A percentile compares a stretch with the other conserved stretches of the same genome.
Conservation (phyloP, 2,888 invertebrate species). For the Diarsia rubi region DNA sequence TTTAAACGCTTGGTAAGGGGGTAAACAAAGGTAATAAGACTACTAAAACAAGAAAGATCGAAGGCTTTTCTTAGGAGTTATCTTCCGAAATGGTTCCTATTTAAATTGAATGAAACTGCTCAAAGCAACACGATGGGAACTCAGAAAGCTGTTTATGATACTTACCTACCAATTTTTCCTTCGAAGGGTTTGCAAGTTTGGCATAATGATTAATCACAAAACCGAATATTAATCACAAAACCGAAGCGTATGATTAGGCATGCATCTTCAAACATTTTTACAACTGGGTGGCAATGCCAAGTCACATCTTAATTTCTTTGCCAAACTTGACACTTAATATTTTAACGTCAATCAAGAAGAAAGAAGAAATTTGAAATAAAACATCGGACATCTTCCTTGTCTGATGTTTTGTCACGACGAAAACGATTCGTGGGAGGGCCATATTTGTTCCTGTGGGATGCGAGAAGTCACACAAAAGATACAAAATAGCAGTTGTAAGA, state of each 20-base stretch:
- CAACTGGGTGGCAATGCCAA: constrained; percentile 37
- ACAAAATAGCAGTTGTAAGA: constrained; percentile 60
- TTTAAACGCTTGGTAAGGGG: background rate
- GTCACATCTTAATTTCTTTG: constrained; percentile 39
- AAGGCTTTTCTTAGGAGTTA: background rate
- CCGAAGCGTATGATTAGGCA: constrained; percentile 10
- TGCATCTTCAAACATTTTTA: constrained; percentile 26
- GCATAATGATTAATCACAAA: constrained; percentile 38
- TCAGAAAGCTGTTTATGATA: too few species aligned
- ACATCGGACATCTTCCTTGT: constrained; percentile 51
- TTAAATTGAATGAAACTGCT: background rate
- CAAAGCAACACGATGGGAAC: background rate
- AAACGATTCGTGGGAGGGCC: constrained; percentile 62
- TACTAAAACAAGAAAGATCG: background rate
- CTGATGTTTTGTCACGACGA: constrained; percentile 59
- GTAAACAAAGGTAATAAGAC: background rate
- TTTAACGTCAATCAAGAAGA: constrained; percentile 63
- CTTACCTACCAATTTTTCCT: too few species aligned
- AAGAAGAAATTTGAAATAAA: constrained; percentile 60
- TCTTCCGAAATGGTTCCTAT: background rate
- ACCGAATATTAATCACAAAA: constrained; percentile 35
- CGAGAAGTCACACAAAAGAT: constrained; percentile 59
- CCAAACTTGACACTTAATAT: constrained; percentile 54
- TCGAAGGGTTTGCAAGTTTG: background rate
- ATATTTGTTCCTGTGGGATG: constrained; percentile 56